Base-by-base conservation (phyloP, 2,888 invertebrate genomes). In the Apotomis betuletana region DNA sequence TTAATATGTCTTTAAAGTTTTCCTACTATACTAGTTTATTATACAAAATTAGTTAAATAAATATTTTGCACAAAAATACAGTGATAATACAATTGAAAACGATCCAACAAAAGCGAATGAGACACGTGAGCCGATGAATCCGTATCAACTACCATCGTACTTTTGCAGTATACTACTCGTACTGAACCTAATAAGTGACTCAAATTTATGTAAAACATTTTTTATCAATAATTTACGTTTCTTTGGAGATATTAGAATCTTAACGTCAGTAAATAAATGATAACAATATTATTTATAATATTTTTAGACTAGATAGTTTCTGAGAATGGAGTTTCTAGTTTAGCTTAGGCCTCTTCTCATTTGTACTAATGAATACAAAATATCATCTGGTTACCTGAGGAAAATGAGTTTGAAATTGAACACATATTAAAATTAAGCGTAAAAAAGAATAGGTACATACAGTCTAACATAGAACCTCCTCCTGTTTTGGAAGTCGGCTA, bases 281-380 rank as follows among this genome's bases (percentile, higher is more conserved):
- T 3, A 44, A 44, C 8, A 44, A 44, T 49, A 49, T 49, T 9
- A 10, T 49, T 49, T 49, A 9, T 6, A 49, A 49, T 49, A 67
- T 58, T 12, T 55, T 59, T 12, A 70, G 54, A 70, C 64, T 70
- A 65, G 54, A 70, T 58, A 59, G 54, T 46, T 55, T 55, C 69
- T 63, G 51, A 63, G 55, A 41, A 69, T 54, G 54, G 63, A 64
- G 70, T 70, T 65, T 54, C 54, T 44, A 54, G 59, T 60, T 69
- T 38, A 46, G 13, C 27, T 70, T 70, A 70, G 70, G 70, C 70
- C 70, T 60, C 54, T 46, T 12, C 15, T 54, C 12, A 63, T 70
- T 64, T 65, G 70, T 70, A 70, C 64, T 60, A 54, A 60, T 60
- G 8, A 70, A 65, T 60, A 60, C 46, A 46, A 65, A 36, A 60